These are phyloP conservation scores for Acromyrmex charruanus DNA, from an alignment of 1,140 invertebrate genomes.

Conservation along the genomic window DNA sequence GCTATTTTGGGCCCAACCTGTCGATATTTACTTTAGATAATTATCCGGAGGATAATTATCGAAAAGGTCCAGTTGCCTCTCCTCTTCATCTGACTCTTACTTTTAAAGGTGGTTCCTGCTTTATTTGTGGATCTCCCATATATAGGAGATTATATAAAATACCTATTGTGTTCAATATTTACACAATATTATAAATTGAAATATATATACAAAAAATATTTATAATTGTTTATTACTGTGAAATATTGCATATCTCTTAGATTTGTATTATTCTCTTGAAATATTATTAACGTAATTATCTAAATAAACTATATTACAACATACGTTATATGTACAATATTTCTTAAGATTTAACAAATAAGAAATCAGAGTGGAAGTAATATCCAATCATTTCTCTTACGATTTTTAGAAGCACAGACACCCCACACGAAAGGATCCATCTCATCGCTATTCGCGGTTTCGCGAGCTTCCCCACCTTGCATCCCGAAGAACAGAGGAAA, in stretches of 20 bases:
- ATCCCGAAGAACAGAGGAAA: slow-evolving; percentile 51
- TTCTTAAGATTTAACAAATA: neutral
- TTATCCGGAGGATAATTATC: neutral
- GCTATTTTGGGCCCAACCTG: slow-evolving; percentile 64
- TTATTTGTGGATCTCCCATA: neutral
- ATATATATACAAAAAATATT: neutral
- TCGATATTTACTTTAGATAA: slow-evolving; percentile 63
- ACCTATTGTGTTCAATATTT: neutral
- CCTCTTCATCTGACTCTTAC: neutral
- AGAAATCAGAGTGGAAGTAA: neutral
- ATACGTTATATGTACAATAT: neutral
- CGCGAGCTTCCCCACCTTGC: slow-evolving; percentile 47
- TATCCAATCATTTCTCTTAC: neutral
- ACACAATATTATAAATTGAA: neutral
- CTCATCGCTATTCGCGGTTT: slow-evolving; percentile 35
- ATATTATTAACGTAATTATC: neutral
- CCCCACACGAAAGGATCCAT: slow-evolving; percentile 68
- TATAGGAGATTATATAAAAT: neutral
- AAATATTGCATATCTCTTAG: neutral
- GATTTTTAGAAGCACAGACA: slow-evolving; percentile 66
- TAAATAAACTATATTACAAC: neutral
- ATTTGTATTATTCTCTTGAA: neutral
- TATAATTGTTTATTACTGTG: neutral
- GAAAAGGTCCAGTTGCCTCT: neutral
- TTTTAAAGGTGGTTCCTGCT: neutral